These are phyloP conservation scores for Mustelus asterias DNA, from an alignment of 2,113 vertebrate species.

Conservation along the genomic window DNA sequence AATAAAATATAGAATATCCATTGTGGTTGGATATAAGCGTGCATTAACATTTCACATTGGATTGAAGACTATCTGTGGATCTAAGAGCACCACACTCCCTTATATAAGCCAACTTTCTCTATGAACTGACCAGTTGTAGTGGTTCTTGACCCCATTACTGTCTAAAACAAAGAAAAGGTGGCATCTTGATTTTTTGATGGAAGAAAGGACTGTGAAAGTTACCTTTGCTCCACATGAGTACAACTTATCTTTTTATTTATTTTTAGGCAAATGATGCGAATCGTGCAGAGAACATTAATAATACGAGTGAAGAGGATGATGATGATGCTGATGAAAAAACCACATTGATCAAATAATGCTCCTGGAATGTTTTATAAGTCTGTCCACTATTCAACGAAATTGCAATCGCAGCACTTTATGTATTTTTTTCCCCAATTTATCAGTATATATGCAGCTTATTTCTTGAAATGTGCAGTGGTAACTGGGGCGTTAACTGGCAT, in stretches of 20 bases:
- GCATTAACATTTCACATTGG: neutral
- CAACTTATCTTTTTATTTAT: neutral
- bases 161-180: neutral
- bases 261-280: slow-evolving; percentile 2
- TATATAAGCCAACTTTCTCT: neutral
- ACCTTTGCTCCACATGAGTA: neutral
- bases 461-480: neutral
- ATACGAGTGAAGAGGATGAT: slow-evolving; percentile 64
- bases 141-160: neutral
- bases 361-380: neutral
- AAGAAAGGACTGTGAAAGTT: neutral
- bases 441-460: neutral
- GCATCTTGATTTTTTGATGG: neutral
- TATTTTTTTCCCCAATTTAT: neutral
- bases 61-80: neutral
- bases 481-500: neutral
- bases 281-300: slow-evolving; percentile 45
- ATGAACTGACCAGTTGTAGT: neutral
- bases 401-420: slow-evolving; percentile 21
- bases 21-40: neutral
- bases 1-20: neutral
- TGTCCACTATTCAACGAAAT: neutral
- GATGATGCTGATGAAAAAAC: slow-evolving; percentile 63
- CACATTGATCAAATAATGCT: slow-evolving; percentile 61
- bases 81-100: neutral